Base-by-base conservation (phyloP, 2,113 vertebrate genomes). In the Enhydra lutris region DNA sequence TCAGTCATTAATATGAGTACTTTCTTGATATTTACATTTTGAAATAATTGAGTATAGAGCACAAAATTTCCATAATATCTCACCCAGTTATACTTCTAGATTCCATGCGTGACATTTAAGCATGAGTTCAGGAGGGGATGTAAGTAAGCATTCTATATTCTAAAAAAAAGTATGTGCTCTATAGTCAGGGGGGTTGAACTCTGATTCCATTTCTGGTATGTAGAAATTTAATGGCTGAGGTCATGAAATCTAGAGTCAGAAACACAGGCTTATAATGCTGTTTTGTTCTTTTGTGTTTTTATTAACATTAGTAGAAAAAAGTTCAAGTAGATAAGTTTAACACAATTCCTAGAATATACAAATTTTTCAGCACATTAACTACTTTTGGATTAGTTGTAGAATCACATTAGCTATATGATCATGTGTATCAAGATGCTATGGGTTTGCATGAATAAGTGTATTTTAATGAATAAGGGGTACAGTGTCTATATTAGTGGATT, bases 161-260 rank as follows among this genome's bases (percentile, higher is more conserved):
- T 94, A 39, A 50, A 85, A 45, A 31, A 55, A 31, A 29, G 1
- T 61, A 15, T 78, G 15, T 1, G 2, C 31, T 59, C 1, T 57
- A 39, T 0, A 50, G 10, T 50, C 12, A 69, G 24, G 47, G 5
- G 14, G 15, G 34, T 14, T 0, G 6, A 55, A 12, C 3, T 89
- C 6, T 52, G 61, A 31, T 59, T 80, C 1, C 24, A 29, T 26
- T 26, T 36, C 31, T 78, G 20, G 4, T 17, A 76, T 26, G 39
- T 2, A 78, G 14, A 15, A 89, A 34, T 23, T 45, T 29, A 39
- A 42, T 69, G 83, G 24, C 47, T 36, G 14, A 69, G 39, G 20
- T 15, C 15, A 14, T 24, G n/a, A 86, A 81, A 50, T 80, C 1
- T 57, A 11, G 15, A n/a, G 39, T 61, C n/a, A 90, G 10, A 31